Conservation (phyloP, 1,140 invertebrate species). For the Cydia fagiglandana region DNA sequence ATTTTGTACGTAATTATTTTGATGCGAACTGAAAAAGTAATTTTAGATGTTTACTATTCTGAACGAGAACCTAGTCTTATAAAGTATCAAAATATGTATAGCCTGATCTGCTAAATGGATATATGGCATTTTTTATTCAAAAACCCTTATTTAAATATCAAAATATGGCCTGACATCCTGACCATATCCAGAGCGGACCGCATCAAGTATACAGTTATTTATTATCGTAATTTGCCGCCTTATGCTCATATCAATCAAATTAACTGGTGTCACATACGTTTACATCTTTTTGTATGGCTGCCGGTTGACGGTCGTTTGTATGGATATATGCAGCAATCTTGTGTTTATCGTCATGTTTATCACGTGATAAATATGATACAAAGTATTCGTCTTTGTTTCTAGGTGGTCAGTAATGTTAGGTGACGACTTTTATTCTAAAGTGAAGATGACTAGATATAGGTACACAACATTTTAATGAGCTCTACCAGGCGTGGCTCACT, state of each 20-base stretch:
- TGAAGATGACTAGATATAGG: too few relatives aligned
- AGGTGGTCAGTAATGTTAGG: too few relatives aligned
- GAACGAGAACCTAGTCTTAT: background rate
- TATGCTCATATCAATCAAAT: constrained; percentile 1
- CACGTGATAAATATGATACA: background rate
- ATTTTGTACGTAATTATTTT: too few relatives aligned
- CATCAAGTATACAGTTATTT: background rate
- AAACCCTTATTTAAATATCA: background rate
- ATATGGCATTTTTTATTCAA: background rate
- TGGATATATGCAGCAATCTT: background rate
- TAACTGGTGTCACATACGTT: constrained; percentile 1
- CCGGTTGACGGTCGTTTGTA: constrained; percentile 6
- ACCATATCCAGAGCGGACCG: background rate
- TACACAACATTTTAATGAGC: too few relatives aligned
- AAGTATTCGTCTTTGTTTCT: too few relatives aligned
- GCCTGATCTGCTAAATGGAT: too few relatives aligned
- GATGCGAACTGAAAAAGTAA: too few relatives aligned
- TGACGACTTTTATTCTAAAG: too few relatives aligned
- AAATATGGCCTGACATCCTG: constrained; percentile 4
- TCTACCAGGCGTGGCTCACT: too few relatives aligned
- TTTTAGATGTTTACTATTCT: too few relatives aligned
- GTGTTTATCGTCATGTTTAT: background rate
- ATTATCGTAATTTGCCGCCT: constrained; percentile 8
- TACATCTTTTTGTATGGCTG: constrained; percentile 11
- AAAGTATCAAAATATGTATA: background rate